Base-by-base conservation (phyloP, 64 coral and sea anemone genomes). In the Montipora cactus region DNA sequence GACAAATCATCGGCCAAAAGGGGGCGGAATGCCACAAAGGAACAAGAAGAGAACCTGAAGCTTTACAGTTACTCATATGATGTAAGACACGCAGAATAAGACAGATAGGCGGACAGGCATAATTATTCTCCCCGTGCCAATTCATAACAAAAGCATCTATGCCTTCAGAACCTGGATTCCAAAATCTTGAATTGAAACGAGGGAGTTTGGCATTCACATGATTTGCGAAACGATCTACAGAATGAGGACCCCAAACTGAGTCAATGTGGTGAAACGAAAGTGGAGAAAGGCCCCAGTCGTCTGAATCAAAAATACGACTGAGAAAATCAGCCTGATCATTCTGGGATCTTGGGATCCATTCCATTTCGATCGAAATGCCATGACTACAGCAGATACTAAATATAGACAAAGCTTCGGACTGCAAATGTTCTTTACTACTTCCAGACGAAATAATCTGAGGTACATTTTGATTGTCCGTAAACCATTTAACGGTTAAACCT, bases 391-490 rank as follows among this genome's bases (percentile, higher is more conserved):
- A 92, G 5, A 91, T 11, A 49, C 62, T 19, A 28, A 91, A 91
- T 16, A 91, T 91, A 66, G 13, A 16, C 8, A 80, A 21, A 79
- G 77, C 76, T 81, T 91, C 89, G 20, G 44, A 49, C 16, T 91
- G 89, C 67, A 91, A 78, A 49, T 67, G 83, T 10, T 79, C 70
- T 67, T 87, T 93, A 25, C 81, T 44, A 21, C 83, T 93, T 1
- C 81, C 91, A 53, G 47, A 67, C 12, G 10, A 78, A 58, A 92
- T 62, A 62, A 93, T 93, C 37, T 74, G 22, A 44, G 91, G 75
- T 57, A 93, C 83, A 71, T 93, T 93, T 51, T 93, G 91, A 62
- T 92, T 92, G 48, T 92, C 79, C 16, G 80, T 84, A 75, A 92
- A 92, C 23, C 52, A 55, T 55, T 55, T 55, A 55, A 55, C 9